These are phyloP conservation scores for Sapayoa aenigma DNA, from an alignment of 2,113 vertebrate species.

Conservation along the genomic window DNA sequence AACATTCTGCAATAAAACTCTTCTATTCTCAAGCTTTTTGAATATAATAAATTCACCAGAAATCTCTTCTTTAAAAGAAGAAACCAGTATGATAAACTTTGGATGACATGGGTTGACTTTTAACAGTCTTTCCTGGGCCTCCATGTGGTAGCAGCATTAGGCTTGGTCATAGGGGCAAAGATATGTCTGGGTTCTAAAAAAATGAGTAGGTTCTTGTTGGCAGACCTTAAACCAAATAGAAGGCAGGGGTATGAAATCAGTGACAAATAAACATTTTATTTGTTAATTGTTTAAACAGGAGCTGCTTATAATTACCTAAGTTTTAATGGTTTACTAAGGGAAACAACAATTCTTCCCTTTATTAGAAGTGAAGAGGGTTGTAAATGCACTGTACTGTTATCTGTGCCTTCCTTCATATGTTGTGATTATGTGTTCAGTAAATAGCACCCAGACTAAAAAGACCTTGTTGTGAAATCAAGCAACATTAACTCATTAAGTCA, in stretches of 20 bases:
- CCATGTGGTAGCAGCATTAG: background rate
- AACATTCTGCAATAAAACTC: background rate
- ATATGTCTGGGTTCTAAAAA: background rate
- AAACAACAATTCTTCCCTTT: background rate
- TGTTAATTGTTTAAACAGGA: conserved; percentile 1
- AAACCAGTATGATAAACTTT: background rate
- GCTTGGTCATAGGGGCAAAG: background rate
- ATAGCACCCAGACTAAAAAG: conserved; percentile 69
- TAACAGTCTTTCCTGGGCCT: background rate
- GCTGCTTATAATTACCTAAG: background rate
- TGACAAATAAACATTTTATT: conserved; percentile 27
- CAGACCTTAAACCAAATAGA: background rate
- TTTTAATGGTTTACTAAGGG: background rate
- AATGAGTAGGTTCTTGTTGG: background rate
- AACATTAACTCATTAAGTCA: conserved; percentile 89
- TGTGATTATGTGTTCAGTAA: conserved; percentile 72
- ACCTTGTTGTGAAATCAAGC: conserved; percentile 82
- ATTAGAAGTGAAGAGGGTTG: background rate
- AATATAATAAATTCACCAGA: background rate
- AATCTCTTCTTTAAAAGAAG: background rate
- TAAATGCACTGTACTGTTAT: conserved; percentile 26
- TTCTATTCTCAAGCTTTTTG: background rate
- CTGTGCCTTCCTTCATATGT: conserved; percentile 37
- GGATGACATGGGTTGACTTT: background rate
- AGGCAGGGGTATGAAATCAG: background rate